Evolutionary conservation across 2,113 vertebrate species (phyloP), one percentile per base, ranked within the genome.

Genomic region (Brienomyrus brachyistius): DNA sequence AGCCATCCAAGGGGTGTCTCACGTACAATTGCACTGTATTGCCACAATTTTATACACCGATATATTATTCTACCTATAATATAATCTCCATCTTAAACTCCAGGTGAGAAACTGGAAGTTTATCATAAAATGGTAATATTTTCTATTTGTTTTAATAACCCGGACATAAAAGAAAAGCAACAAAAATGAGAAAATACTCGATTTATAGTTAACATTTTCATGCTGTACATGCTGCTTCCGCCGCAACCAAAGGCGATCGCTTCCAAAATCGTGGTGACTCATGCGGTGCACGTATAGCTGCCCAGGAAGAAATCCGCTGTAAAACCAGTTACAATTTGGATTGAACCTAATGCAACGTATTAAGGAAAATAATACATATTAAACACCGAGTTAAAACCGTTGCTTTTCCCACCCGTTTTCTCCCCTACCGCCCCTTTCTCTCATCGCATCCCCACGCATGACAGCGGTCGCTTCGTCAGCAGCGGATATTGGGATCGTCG

Each of bases 301-400:
- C 59, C 45, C 43, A 50, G 85, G 70, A 35, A 84, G 56, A 80
- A 80, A 56, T 35, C 52, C 50, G 85, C 47, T 90, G 40, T 50
- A 35, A 47, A 80, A 4, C 27, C 21, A 87, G 45, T 77, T 62
- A 83, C 54, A 91, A 77, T 62, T 31, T 19, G 0, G 77, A 70
- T 35, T 40, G n/a, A 88, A 40, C 59, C 90, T 88, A 31, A 89
- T 47, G 77, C 74, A 27, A 80, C n/a, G 80, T 13, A 77, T 31
- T 52, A 54, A 23, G 21, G 17, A 84, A 62, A 59, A 52, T 47
- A 56, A 50, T 87, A 43, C 88, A 87, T 89, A 51, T 84, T 70
- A n/a, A 19, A 21, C 86, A 87, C 40, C 82, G 89, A 91, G 89
- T 84, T 93, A n/a, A 19, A 54, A 35, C 91, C 92, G 88, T 94